Percentiles rank a stretch among this genome's conserved stretches.
These are phyloP conservation scores for Cylloceria caligata DNA, from an alignment of 2,888 invertebrate genomes.

Conservation along the genomic window DNA sequence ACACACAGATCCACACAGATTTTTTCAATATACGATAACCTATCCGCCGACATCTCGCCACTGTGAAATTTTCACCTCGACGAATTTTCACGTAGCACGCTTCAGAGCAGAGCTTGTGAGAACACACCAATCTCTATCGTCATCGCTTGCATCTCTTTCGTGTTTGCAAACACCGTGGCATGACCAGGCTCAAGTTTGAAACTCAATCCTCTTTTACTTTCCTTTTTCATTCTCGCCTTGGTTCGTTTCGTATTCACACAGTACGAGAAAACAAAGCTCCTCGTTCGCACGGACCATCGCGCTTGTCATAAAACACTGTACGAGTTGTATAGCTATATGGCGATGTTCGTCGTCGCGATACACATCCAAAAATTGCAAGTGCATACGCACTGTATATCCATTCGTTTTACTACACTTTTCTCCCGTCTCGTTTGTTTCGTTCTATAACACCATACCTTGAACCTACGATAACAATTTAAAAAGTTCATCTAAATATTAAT, in stretches of 20 bases:
- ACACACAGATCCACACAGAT: not conserved
- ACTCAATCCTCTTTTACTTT: slow-evolving; percentile 14
- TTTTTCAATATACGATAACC: slow-evolving; percentile 26
- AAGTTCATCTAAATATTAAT: too few relatives aligned
- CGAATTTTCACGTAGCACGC: slow-evolving; percentile 21
- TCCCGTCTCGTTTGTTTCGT: not conserved
- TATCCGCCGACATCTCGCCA: slow-evolving; percentile 29
- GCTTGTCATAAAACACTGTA: slow-evolving; percentile 35
- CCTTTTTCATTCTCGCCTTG: slow-evolving; percentile 23
- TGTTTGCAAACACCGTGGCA: not conserved
- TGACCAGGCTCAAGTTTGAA: not conserved
- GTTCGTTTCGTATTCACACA: slow-evolving; percentile 62
- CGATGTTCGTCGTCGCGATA: not conserved
- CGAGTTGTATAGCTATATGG: not conserved
- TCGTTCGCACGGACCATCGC: not conserved
- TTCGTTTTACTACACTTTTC: slow-evolving; percentile 13
- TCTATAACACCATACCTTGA: not conserved
- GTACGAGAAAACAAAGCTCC: slow-evolving; percentile 31
- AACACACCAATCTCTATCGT: not conserved
- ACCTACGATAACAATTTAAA: too few relatives aligned
- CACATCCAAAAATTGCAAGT: slow-evolving; percentile 3
- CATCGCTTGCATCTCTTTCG: not conserved
- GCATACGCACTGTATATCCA: slow-evolving; percentile 2
- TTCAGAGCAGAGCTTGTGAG: not conserved
- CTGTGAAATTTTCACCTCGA: slow-evolving; percentile 56